A percentile compares a stretch with the other conserved stretches of the same genome.
These are phyloP conservation scores for Ia io DNA, from an alignment of 2,113 vertebrate genomes.

Conservation along the genomic window DNA sequence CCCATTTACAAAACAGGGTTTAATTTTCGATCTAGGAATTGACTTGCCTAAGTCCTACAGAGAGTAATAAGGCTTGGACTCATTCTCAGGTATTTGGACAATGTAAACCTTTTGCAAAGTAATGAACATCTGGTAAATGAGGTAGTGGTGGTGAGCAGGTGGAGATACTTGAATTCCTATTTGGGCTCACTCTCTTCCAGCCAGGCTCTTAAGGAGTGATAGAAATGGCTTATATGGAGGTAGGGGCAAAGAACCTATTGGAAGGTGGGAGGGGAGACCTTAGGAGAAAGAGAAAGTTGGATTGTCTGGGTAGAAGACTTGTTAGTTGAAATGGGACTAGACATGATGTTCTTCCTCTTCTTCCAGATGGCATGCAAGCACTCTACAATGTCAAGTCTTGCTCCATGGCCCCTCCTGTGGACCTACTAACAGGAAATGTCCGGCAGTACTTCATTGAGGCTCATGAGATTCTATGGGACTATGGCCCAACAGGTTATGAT, in stretches of 20 bases:
- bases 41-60: background rate
- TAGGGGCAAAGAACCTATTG: background rate
- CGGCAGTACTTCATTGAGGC: slow-evolving; percentile 83
- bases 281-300: background rate
- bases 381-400: slow-evolving; percentile 82
- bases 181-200: background rate
- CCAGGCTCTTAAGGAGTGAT: background rate
- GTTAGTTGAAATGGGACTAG: background rate
- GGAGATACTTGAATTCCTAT: background rate
- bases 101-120: slow-evolving; percentile 3
- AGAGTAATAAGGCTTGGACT: background rate
- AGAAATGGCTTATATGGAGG: background rate
- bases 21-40: background rate
- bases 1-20: slow-evolving; percentile 19
- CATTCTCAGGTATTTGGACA: background rate
- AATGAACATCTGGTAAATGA: background rate
- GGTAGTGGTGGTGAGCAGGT: background rate
- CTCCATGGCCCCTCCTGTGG: background rate
- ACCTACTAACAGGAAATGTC: slow-evolving; percentile 71
- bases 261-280: background rate
- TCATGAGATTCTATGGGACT: slow-evolving; percentile 83
- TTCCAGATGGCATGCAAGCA: slow-evolving; percentile 84
- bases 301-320: background rate
- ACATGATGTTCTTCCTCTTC: background rate
- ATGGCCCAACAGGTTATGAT: slow-evolving; percentile 73